phyloP scores from a whole-genome alignment of 2,888 invertebrate genomes.

The Luperina testacea region DNA sequence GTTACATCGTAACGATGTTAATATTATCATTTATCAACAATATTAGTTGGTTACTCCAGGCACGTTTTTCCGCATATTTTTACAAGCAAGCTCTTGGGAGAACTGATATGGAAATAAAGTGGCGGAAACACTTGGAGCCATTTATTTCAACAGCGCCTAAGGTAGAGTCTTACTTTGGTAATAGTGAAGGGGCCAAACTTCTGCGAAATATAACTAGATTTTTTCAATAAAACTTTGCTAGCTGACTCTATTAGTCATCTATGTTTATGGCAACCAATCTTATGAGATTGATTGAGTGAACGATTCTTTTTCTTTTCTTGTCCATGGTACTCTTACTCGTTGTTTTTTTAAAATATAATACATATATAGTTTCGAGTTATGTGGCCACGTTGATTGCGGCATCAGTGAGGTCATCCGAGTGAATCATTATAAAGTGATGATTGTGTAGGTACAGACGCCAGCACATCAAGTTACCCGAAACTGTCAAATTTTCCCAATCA shows the following conservation, averaged over 20 bases:
- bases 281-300: not conserved
- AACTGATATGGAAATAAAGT: conserved; percentile 42
- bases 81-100: conserved; percentile 19
- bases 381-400: too few species aligned
- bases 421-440: not conserved
- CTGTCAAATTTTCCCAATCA: too few species aligned
- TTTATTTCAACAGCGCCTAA: conserved; percentile 42
- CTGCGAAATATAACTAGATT: not conserved
- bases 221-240: not conserved
- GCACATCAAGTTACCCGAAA: too few species aligned
- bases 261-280: not conserved
- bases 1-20: conserved; percentile 40
- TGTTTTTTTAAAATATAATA: too few species aligned
- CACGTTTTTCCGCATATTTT: conserved; percentile 42
- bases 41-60: conserved; percentile 26
- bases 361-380: too few species aligned
- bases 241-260: not conserved
- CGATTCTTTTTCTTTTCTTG: not conserved
- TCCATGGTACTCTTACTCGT: too few species aligned
- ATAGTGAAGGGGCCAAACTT: conserved; percentile 3
- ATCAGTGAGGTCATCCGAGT: not conserved
- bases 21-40: conserved; percentile 50
- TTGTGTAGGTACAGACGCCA: too few species aligned
- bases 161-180: conserved; percentile 6
- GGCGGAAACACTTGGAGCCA: conserved; percentile 39